These are phyloP conservation scores for Nesoenas mayeri DNA, from an alignment of 2,113 vertebrate species.

Conservation along the genomic window DNA sequence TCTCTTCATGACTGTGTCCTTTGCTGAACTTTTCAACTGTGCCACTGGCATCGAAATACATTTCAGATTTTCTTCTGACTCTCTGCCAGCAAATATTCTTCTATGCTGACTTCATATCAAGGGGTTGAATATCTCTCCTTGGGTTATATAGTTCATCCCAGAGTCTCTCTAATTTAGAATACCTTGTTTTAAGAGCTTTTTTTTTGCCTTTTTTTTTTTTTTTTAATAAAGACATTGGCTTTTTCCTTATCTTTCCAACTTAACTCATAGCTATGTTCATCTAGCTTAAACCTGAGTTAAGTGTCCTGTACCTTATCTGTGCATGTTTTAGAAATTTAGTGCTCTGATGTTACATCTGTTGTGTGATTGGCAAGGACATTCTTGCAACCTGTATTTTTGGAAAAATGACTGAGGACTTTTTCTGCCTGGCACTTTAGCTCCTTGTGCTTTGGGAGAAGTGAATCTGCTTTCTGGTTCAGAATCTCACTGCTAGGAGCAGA, in stretches of 20 bases:
- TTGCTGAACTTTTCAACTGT: conserved; percentile 59
- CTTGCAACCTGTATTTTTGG: background rate
- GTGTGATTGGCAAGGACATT: background rate
- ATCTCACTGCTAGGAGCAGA: background rate
- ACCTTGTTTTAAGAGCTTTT: background rate
- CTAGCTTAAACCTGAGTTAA: background rate
- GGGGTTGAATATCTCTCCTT: background rate
- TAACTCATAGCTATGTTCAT: background rate
- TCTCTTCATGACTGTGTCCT: conserved; percentile 34
- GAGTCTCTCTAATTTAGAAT: background rate
- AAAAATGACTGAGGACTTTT: background rate
- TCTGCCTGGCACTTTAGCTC: background rate
- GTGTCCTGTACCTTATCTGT: background rate
- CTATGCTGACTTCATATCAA: background rate
- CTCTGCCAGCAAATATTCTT: background rate
- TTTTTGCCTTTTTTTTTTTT: background rate
- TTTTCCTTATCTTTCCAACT: background rate
- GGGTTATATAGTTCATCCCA: background rate
- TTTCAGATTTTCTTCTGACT: conserved; percentile 34
- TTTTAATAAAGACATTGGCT: background rate
- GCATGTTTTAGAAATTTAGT: background rate
- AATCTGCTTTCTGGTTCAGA: background rate
- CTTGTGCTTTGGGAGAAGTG: background rate
- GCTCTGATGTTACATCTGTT: background rate
- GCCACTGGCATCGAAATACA: conserved; percentile 28